Conservation (phyloP, 2,113 vertebrate species). For the Channa maculata region DNA sequence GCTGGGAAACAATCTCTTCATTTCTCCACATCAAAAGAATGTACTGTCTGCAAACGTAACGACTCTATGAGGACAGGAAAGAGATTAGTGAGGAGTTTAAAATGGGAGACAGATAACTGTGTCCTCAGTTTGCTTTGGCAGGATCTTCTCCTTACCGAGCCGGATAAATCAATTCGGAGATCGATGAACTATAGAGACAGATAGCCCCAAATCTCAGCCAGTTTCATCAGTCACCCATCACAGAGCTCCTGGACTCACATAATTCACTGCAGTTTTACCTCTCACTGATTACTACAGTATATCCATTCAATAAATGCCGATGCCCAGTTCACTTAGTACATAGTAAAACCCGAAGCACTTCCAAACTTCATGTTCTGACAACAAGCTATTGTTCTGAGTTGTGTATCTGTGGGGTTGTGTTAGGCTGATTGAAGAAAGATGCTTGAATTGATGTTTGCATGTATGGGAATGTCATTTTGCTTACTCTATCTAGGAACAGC, state of each 20-base stretch:
- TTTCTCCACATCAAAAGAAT: slow-evolving; percentile 52
- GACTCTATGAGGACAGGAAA: slow-evolving; percentile 45
- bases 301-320: slow-evolving; percentile 19
- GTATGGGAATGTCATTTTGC: neutral
- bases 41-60: slow-evolving; percentile 36
- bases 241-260: slow-evolving; percentile 20
- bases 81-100: slow-evolving; percentile 57
- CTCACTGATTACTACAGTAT: slow-evolving; percentile 16
- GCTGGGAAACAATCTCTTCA: slow-evolving; percentile 40
- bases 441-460: too few species aligned
- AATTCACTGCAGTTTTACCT: slow-evolving; percentile 14
- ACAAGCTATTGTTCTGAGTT: slow-evolving; percentile 25
- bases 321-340: slow-evolving; percentile 30
- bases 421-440: neutral
- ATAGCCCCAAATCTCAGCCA: slow-evolving; percentile 27
- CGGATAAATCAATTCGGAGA: slow-evolving; percentile 56
- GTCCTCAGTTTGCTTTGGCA: slow-evolving; percentile 61
- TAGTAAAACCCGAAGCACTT: slow-evolving; percentile 21
- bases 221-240: slow-evolving; percentile 38
- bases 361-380: slow-evolving; percentile 18
- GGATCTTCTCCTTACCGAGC: slow-evolving; percentile 22
- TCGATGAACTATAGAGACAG: slow-evolving; percentile 42
- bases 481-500: neutral
- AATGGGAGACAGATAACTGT: slow-evolving; percentile 50
- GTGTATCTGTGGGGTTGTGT: slow-evolving; percentile 1